Conservation (phyloP, 1,140 invertebrate species). For the Drosophila miranda region DNA sequence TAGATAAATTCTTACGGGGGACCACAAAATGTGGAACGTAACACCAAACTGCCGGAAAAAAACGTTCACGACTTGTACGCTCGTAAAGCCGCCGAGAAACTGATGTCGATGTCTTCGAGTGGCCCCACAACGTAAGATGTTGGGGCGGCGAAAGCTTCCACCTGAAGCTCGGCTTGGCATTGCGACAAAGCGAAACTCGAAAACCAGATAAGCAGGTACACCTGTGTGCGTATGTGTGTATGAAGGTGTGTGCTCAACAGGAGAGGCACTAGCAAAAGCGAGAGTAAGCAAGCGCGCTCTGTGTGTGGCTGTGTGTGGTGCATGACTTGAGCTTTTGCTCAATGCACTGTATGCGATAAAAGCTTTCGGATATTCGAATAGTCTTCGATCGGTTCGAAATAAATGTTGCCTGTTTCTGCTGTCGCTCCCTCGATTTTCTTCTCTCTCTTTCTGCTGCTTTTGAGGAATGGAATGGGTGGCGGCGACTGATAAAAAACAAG, state of each 20-base stretch:
- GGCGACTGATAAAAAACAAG: slow-evolving; percentile 71
- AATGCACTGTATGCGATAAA: slow-evolving; percentile 37
- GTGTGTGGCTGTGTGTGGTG: slow-evolving; percentile 5
- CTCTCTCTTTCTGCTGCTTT: neutral
- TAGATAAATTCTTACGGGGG: neutral
- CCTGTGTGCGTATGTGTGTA: neutral
- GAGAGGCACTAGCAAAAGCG: slow-evolving; percentile 49
- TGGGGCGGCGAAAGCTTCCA: slow-evolving; percentile 51
- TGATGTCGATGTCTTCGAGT: slow-evolving; percentile 56
- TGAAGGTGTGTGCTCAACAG: slow-evolving; percentile 3
- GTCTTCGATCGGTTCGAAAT: slow-evolving; percentile 9
- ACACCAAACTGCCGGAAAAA: slow-evolving; percentile 36
- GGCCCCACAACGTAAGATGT: slow-evolving; percentile 69
- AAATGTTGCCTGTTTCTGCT: slow-evolving; percentile 3
- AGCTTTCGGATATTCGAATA: slow-evolving; percentile 24
- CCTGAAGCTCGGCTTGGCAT: slow-evolving; percentile 59
- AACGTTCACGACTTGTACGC: slow-evolving; percentile 65
- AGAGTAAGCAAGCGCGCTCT: slow-evolving; percentile 59
- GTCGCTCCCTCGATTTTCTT: slow-evolving; percentile 9
- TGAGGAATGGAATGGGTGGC: slow-evolving; percentile 1
- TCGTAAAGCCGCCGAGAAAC: slow-evolving; percentile 72
- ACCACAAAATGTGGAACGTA: slow-evolving; percentile 8
- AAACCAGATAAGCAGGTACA: slow-evolving; percentile 77
- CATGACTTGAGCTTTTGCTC: slow-evolving; percentile 31
- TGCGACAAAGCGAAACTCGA: slow-evolving; percentile 52